These are phyloP conservation scores for Cephalopachus bancanus DNA, from an alignment of 2,797 vertebrate species.

Conservation along the genomic window DNA sequence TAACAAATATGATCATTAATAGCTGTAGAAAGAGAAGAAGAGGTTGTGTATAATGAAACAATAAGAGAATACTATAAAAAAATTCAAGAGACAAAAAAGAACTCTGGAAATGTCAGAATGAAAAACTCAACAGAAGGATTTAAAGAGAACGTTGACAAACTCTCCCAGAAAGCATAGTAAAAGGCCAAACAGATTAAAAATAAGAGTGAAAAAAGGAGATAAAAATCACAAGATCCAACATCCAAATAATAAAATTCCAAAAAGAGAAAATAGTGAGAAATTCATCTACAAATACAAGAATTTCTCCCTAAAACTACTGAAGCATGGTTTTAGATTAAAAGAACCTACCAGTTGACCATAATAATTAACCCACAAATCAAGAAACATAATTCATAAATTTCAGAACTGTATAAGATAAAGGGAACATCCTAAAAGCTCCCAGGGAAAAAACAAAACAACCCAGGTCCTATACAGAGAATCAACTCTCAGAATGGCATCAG, in stretches of 20 bases:
- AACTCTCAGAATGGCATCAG: not conserved
- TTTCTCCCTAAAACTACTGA: not conserved
- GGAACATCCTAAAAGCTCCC: not conserved
- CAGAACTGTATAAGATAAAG: not conserved
- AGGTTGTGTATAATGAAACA: not conserved
- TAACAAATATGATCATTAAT: not conserved
- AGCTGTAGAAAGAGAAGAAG: not conserved
- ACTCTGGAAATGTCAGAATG: constrained; percentile 28
- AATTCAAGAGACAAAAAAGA: constrained; percentile 23
- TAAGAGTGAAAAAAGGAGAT: not conserved
- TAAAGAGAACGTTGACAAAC: not conserved
- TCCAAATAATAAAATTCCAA: too few species aligned
- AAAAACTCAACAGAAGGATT: constrained; percentile 34
- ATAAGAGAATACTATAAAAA: not conserved
- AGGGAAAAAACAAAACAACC: not conserved
- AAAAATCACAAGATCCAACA: not conserved
- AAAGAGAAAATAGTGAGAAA: constrained; percentile 14
- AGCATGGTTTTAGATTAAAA: not conserved
- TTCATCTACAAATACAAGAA: not conserved
- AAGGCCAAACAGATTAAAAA: constrained; percentile 46
- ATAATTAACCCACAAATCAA: not conserved
- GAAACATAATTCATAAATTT: not conserved
- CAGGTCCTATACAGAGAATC: not conserved
- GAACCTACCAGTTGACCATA: not conserved
- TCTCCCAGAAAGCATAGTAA: not conserved